Evolutionary conservation across 2,888 invertebrate species (phyloP).

Genomic region (Eristalis pertinax): DNA sequence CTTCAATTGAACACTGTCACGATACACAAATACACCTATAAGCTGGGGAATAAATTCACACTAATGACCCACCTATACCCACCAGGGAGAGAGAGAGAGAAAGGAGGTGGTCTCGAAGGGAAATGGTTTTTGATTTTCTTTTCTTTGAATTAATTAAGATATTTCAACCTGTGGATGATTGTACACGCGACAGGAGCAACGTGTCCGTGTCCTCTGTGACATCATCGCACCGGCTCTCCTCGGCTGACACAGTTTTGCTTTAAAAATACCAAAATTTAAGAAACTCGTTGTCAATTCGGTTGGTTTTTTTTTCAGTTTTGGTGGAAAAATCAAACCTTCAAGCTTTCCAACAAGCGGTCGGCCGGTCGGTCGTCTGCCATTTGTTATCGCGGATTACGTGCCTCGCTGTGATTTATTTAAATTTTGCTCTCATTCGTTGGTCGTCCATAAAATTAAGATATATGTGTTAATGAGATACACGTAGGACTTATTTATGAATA

Average conservation of each 20-base stretch:
- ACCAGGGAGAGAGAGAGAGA: neutral
- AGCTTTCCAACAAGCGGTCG: neutral
- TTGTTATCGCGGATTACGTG: constrained; percentile 66
- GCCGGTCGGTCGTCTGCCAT: constrained; percentile 25
- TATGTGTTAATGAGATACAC: constrained; percentile 60
- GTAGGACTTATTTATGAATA: constrained; percentile 55
- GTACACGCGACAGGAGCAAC: too few relatives aligned
- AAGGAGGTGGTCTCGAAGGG: neutral
- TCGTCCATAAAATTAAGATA: constrained; percentile 65
- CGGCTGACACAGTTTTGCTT: neutral
- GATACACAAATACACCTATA: constrained; percentile 10
- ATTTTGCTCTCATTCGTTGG: constrained; percentile 64
- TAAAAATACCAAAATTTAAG: neutral
- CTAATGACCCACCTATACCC: constrained; percentile 48
- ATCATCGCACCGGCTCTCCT: neutral
- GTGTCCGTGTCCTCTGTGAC: neutral
- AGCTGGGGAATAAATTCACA: constrained; percentile 36
- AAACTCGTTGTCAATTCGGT: neutral
- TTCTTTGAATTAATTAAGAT: constrained; percentile 44
- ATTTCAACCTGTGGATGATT: constrained; percentile 25
- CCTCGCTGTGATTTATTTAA: constrained; percentile 67
- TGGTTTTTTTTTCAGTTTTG: too few relatives aligned
- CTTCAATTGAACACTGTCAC: constrained; percentile 3
- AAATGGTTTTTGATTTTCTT: constrained; percentile 27
- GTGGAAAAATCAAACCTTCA: neutral